Conservation (phyloP, 2,113 vertebrate species). For the Platysternon megacephalum region DNA sequence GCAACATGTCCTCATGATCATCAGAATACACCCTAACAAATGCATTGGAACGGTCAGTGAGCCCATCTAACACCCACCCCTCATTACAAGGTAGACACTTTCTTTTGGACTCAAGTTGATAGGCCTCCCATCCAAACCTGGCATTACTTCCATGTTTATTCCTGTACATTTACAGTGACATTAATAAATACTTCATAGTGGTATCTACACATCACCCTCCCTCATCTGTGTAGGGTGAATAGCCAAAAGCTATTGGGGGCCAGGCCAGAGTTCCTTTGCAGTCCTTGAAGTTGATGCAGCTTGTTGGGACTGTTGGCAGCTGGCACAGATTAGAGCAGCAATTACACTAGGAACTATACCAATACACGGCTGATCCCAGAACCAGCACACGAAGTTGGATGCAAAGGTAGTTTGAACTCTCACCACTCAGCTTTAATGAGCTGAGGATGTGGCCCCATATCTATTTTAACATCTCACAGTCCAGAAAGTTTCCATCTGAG, state of each 20-base stretch:
- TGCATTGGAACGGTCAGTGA: background rate
- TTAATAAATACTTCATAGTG: background rate
- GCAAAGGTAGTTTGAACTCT: no score
- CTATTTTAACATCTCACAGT: no score
- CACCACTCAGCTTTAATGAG: no score
- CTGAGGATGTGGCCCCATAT: no score
- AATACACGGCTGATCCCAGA: rapidly evolving
- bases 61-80: rapidly evolving
- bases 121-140: background rate
- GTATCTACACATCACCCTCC: rapidly evolving
- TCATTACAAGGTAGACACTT: background rate
- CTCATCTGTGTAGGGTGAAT: rapidly evolving
- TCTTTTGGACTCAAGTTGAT: background rate
- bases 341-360: background rate
- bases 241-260: background rate
- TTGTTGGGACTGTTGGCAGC: background rate
- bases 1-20: background rate
- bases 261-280: background rate
- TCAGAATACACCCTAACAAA: background rate
- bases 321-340: background rate
- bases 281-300: background rate
- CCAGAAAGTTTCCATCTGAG: background rate
- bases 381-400: background rate
- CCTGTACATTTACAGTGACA: background rate
- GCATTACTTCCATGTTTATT: background rate